Conservation (phyloP, 1,140 invertebrate species). For the Saccostrea glomerata region DNA sequence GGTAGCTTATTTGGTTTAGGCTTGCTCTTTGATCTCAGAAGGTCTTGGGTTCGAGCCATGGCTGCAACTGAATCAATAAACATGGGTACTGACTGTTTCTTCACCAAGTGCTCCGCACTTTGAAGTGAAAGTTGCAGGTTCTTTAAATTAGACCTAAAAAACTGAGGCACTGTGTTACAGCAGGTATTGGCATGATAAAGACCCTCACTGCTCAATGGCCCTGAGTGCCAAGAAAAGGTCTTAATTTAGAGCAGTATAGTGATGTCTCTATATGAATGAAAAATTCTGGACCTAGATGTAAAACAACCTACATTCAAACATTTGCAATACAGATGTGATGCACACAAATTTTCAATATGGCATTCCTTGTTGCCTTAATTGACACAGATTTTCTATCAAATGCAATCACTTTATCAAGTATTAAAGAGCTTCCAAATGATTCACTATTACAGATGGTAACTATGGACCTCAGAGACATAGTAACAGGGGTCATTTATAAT, state of each 20-base stretch:
- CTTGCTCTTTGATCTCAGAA: not conserved
- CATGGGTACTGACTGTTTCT: not conserved
- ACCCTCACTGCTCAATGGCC: not conserved
- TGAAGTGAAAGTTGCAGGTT: not conserved
- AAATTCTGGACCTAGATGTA: not conserved
- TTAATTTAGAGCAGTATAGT: not conserved
- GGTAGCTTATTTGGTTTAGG: not conserved
- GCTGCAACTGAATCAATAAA: not conserved
- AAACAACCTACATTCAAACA: not conserved
- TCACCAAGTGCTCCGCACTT: not conserved
- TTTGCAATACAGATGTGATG: no score
- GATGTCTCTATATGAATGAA: slow-evolving; percentile 13
- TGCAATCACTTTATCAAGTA: no score
- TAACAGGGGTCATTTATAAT: no score
- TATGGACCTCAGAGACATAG: no score
- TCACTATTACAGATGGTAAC: no score
- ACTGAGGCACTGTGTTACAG: not conserved
- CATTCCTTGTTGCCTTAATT: no score
- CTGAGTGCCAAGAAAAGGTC: not conserved
- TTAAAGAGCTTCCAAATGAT: no score
- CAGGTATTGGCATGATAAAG: not conserved
- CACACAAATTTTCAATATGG: no score
- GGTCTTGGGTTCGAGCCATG: not conserved
- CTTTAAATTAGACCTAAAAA: not conserved
- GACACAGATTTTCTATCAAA: no score